Evolutionary conservation across 2,113 vertebrate genomes (phyloP).

Genomic region (Pygoscelis adeliae): DNA sequence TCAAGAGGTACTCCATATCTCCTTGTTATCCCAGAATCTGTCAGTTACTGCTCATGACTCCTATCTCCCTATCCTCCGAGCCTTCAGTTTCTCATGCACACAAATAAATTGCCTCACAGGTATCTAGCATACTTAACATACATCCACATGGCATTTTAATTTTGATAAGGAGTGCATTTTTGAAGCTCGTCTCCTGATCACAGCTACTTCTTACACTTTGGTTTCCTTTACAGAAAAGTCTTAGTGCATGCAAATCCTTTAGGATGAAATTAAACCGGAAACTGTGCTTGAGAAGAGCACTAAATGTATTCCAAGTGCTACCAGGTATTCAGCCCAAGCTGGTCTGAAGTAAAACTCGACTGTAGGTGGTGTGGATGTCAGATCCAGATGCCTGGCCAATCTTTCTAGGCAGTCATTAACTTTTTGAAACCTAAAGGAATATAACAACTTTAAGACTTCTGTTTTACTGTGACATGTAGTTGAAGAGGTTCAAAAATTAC

Average conservation of each 20-base stretch:
- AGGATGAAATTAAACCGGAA: not conserved
- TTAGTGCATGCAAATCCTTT: not conserved
- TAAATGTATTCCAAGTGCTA: not conserved
- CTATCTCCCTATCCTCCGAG: not conserved
- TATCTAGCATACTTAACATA: not conserved
- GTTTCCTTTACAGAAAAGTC: not conserved
- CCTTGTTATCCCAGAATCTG: not conserved
- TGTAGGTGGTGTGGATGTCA: not conserved
- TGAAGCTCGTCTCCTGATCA: not conserved
- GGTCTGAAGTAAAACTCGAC: not conserved
- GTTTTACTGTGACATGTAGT: not conserved
- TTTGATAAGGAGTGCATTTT: not conserved
- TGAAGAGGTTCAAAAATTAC: not conserved
- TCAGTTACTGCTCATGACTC: not conserved
- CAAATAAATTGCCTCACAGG: not conserved
- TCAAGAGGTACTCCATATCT: fast-evolving
- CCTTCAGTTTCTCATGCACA: not conserved
- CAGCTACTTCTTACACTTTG: not conserved
- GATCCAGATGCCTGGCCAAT: not conserved
- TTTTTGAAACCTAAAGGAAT: not conserved
- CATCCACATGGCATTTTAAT: not conserved
- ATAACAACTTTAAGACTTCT: not conserved
- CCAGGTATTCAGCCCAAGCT: not conserved
- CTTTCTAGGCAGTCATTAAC: not conserved
- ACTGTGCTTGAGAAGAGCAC: not conserved